Conservation (phyloP, 2,888 invertebrate genomes). For the Mactromeris polynyma region DNA sequence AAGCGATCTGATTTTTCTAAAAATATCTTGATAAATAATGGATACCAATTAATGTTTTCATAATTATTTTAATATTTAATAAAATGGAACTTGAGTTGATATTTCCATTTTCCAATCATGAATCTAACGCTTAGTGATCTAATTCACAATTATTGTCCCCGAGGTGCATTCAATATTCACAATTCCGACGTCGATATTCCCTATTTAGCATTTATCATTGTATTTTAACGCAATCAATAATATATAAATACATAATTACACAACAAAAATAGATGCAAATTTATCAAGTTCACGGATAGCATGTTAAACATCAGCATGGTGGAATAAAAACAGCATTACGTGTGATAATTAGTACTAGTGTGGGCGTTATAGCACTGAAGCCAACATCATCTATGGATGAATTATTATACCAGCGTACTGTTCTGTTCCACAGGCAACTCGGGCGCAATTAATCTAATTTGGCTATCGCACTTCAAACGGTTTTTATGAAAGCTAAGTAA, state of each 20-base stretch:
- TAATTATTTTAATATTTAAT: constrained; percentile 3
- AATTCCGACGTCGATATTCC: not conserved
- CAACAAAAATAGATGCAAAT: not conserved
- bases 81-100: not conserved
- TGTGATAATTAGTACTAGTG: not conserved
- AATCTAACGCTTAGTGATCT: not conserved
- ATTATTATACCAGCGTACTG: not conserved
- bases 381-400: not conserved
- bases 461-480: constrained; percentile 11
- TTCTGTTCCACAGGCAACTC: constrained; percentile 1
- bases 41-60: not conserved
- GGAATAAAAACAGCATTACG: not conserved
- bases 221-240: not conserved
- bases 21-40: not conserved
- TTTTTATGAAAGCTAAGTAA: constrained; percentile 6
- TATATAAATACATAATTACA: not conserved
- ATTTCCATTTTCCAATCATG: not conserved
- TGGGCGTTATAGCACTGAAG: not conserved
- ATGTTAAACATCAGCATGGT: not conserved
- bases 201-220: not conserved
- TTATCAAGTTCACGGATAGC: not conserved
- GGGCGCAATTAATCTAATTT: constrained; percentile 18
- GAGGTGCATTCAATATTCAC: not conserved
- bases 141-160: not conserved
- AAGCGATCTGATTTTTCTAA: no score